Conservation (phyloP, 1,140 invertebrate species). For the Drosophila sulfurigaster region DNA sequence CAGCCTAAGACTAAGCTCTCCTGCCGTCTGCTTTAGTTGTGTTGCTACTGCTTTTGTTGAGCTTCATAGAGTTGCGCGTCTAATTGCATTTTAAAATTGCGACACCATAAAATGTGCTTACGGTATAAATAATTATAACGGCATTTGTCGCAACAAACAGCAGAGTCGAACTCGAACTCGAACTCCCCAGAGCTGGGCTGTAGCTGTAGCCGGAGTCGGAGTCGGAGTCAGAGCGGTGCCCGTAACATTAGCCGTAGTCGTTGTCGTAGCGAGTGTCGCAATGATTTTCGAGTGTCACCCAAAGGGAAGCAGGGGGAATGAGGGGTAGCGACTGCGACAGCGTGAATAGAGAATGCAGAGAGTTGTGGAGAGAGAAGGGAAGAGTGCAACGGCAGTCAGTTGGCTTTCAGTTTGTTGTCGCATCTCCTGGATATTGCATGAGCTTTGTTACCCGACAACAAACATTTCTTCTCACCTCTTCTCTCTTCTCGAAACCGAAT, state of each 20-base stretch:
- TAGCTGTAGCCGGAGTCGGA: conserved; percentile 6
- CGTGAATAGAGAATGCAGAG: conserved; percentile 8
- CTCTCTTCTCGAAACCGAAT: conserved; percentile 10
- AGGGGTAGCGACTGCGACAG: conserved; percentile 11
- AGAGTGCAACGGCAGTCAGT: conserved; percentile 36
- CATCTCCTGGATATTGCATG: conserved; percentile 81
- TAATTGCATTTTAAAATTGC: conserved; percentile 84
- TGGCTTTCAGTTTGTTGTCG: conserved; percentile 69
- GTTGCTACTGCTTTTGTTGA: conserved; percentile 21
- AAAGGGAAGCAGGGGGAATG: conserved; percentile 7
- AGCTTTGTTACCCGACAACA: conserved; percentile 24
- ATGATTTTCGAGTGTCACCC: conserved; percentile 73
- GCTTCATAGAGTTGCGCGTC: conserved; percentile 64
- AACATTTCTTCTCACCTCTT: background rate
- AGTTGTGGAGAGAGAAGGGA: conserved; percentile 2
- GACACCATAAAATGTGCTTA: conserved; percentile 84
- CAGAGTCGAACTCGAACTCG: conserved; percentile 24
- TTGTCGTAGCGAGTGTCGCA: conserved; percentile 48
- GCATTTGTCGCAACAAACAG: conserved; percentile 80
- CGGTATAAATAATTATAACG: conserved; percentile 83
- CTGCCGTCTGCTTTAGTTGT: conserved; percentile 24
- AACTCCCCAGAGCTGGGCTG: conserved; percentile 33
- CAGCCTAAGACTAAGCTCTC: background rate
- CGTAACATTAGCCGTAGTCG: conserved; percentile 7
- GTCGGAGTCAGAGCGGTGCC: background rate